Conservation (phyloP, 2,113 vertebrate species). For the Arvicanthis niloticus region DNA sequence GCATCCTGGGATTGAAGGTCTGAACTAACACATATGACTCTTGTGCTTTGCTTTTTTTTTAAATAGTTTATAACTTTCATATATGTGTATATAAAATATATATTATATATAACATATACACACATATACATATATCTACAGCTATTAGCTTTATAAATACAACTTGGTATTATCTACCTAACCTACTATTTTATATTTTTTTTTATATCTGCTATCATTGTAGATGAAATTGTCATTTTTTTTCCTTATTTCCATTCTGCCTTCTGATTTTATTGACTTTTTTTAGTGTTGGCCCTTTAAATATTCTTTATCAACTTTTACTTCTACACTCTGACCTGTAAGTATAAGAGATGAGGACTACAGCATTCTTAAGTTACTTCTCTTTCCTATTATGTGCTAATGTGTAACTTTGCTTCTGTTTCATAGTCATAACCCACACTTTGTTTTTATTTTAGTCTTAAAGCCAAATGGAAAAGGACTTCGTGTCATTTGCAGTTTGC, state of each 20-base stretch:
- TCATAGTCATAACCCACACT: background rate
- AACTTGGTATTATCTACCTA: background rate
- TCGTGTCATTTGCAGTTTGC: background rate
- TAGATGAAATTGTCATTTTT: background rate
- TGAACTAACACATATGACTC: background rate
- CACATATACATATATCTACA: background rate
- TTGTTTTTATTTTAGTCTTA: slow-evolving; percentile 9
- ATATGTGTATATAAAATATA: background rate
- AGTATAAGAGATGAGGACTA: background rate
- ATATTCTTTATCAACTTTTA: background rate
- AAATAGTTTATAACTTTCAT: background rate
- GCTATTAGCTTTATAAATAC: background rate
- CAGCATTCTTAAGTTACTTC: background rate
- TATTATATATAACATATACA: no score
- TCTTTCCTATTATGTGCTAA: background rate
- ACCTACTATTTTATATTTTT: background rate
- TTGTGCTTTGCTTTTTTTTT: background rate
- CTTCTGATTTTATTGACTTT: background rate
- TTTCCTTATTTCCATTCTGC: background rate
- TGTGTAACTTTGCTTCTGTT: slow-evolving; percentile 11
- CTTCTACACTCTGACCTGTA: background rate
- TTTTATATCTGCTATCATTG: background rate
- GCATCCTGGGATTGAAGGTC: background rate
- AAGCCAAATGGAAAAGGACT: background rate
- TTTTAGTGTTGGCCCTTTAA: background rate